Evolutionary conservation across 1,140 invertebrate species (phyloP), one percentile per base, ranked within the genome.

Genomic region (Papilio machaon): DNA sequence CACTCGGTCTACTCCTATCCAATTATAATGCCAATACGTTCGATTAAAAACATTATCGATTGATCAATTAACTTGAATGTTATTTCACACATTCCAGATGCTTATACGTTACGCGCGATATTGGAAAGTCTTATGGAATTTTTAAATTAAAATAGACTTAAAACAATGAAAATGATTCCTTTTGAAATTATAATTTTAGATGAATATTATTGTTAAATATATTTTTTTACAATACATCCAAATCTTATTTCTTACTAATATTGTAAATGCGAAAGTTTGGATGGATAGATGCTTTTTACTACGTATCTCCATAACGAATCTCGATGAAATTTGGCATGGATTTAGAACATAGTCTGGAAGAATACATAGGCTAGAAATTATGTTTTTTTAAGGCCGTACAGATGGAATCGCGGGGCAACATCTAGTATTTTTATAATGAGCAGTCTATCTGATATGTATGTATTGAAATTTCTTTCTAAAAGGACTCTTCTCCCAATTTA

Each of bases 21-120:
- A 46, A 67, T 78, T 78, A 78, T 70, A 38, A 70, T 70, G 30
- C 64, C 11, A 70, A 70, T 70, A 70, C 30, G 64, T 30, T 30
- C 30, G 13, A 70, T 35, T 67, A 67, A 67, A 60, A 67, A 73
- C 73, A 73, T n/a, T 47, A 74, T 74, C 73, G 73, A n/a, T 74
- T 19, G 38, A 47, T 70, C 64, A 70, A 70, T 70, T 70, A 70
- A 23, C 11, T 30, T 7, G 4, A 15, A 35, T 15, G 30, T 70
- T 35, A 70, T 70, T 70, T 70, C 23, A 35, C 30, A 67, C 30
- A 70, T 70, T 70, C 64, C 64, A 23, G 30, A 70, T 35, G 30
- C 13, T 70, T 35, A 67, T 23, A 23, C 64, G 64, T 70, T 15
- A 35, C 10, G 30, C 64, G 30, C 13, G 64, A 70, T 23, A 70